A percentile compares a stretch with the other conserved stretches of the same genome.
phyloP scores from a whole-genome alignment of 2,888 invertebrate species.

The Latheticus oryzae region DNA sequence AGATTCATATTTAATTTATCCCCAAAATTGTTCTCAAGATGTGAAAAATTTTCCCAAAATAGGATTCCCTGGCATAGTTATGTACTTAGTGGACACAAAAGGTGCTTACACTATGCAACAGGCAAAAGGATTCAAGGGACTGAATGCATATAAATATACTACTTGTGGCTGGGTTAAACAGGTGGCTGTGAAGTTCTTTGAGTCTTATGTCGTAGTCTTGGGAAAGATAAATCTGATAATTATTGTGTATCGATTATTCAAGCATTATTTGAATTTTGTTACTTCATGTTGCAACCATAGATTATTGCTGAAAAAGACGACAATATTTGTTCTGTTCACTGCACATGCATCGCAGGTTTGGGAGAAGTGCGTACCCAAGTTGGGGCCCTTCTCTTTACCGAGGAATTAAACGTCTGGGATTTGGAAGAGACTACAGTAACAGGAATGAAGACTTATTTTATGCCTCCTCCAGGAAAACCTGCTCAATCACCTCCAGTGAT shows the following conservation, averaged over 20 bases:
- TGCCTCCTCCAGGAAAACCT: constrained; percentile 13
- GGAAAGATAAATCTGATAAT: constrained; percentile 6
- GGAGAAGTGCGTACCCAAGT: constrained; percentile 37
- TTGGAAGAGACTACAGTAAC: constrained; percentile 16
- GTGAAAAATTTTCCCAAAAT: constrained; percentile 14
- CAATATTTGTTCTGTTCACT: constrained; percentile 29
- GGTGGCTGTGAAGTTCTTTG: constrained; percentile 5
- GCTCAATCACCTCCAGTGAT: neutral
- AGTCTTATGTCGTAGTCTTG: neutral
- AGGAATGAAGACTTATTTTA: constrained; percentile 18
- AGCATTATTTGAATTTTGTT: constrained; percentile 27
- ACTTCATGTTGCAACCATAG: constrained; percentile 34
- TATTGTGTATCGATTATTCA: constrained; percentile 1
- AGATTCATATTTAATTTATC: constrained; percentile 6
- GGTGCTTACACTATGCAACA: constrained; percentile 1
- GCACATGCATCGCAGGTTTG: constrained; percentile 33
- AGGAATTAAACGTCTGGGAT: constrained; percentile 8
- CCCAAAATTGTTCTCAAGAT: neutral
- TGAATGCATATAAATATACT: neutral
- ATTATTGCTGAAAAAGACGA: constrained; percentile 18
- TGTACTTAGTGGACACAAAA: constrained; percentile 9
- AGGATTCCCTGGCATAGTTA: constrained; percentile 2
- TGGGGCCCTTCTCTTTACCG: constrained; percentile 27
- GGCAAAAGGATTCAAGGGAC: neutral
- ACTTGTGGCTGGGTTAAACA: constrained; percentile 2